These are phyloP conservation scores for Macropis europaea DNA, from an alignment of 2,888 invertebrate genomes.

Conservation along the genomic window DNA sequence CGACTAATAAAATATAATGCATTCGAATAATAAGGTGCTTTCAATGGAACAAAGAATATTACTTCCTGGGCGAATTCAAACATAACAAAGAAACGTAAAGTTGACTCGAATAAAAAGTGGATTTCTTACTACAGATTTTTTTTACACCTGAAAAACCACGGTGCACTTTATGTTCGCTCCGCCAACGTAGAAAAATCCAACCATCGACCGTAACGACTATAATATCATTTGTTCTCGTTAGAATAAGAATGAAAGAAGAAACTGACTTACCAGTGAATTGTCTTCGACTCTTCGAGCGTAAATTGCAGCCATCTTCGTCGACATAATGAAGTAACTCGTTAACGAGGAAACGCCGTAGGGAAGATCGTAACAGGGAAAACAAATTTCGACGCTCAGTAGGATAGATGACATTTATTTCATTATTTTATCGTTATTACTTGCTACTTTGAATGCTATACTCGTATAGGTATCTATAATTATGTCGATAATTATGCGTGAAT, in stretches of 20 bases:
- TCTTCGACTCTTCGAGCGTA: background rate
- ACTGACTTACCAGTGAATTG: slow-evolving; percentile 18
- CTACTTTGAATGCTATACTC: slow-evolving; percentile 77
- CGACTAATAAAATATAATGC: background rate
- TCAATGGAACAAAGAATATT: no score
- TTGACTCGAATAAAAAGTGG: no score
- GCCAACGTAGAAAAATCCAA: no score
- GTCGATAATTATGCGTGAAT: slow-evolving; percentile 79
- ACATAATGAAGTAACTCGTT: background rate
- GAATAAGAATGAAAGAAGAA: background rate
- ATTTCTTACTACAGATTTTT: no score
- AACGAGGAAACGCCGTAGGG: background rate
- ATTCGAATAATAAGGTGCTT: background rate
- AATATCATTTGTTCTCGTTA: background rate
- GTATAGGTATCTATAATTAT: slow-evolving; percentile 79
- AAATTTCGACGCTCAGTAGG: slow-evolving; percentile 27
- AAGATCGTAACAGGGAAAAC: slow-evolving; percentile 10
- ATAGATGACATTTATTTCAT: slow-evolving; percentile 78
- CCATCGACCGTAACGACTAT: no score
- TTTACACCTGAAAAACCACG: no score
- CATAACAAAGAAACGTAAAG: no score
- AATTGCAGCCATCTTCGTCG: background rate
- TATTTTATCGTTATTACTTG: slow-evolving; percentile 75
- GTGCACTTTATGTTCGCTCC: no score
- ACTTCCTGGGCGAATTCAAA: no score